phyloP scores from a whole-genome alignment of 2,888 invertebrate genomes.

The Philereme transversata region DNA sequence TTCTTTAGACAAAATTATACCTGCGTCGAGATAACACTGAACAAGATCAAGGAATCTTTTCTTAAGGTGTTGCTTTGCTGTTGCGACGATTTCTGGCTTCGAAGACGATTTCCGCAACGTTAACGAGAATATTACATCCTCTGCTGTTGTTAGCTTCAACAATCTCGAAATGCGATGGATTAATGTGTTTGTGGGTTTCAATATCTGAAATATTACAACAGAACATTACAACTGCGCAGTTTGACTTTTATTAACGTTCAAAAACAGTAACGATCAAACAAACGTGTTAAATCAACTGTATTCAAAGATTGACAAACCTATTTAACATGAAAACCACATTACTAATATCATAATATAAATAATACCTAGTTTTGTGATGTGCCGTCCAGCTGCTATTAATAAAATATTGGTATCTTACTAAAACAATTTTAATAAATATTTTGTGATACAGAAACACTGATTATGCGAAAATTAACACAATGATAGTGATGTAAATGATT shows the following conservation, averaged over 20 bases:
- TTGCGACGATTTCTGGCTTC: slow-evolving; percentile 88
- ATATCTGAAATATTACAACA: slow-evolving; percentile 82
- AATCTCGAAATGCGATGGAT: slow-evolving; percentile 93
- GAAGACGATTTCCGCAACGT: slow-evolving; percentile 92
- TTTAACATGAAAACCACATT: slow-evolving; percentile 6
- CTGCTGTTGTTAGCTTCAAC: slow-evolving; percentile 93
- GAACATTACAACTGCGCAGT: background rate
- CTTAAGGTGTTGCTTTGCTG: slow-evolving; percentile 91
- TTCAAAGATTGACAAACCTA: slow-evolving; percentile 18
- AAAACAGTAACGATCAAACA: no score
- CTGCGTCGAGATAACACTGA: slow-evolving; percentile 93
- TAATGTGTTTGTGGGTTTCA: slow-evolving; percentile 91
- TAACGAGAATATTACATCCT: slow-evolving; percentile 95
- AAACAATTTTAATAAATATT: slow-evolving; percentile 29
- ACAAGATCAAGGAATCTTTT: slow-evolving; percentile 93
- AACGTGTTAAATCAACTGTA: slow-evolving; percentile 9
- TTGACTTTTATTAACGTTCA: background rate
- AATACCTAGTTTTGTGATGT: slow-evolving; percentile 41
- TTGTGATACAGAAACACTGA: slow-evolving; percentile 1
- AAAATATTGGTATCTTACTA: slow-evolving; percentile 51
- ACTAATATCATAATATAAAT: slow-evolving; percentile 6
- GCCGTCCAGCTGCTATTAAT: slow-evolving; percentile 65
- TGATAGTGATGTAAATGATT: slow-evolving; percentile 12
- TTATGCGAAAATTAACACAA: slow-evolving; percentile 25
- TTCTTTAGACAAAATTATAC: slow-evolving; percentile 58